Base-by-base conservation (phyloP, 1,140 invertebrate genomes). In the Pygmarrhopalites habei region DNA sequence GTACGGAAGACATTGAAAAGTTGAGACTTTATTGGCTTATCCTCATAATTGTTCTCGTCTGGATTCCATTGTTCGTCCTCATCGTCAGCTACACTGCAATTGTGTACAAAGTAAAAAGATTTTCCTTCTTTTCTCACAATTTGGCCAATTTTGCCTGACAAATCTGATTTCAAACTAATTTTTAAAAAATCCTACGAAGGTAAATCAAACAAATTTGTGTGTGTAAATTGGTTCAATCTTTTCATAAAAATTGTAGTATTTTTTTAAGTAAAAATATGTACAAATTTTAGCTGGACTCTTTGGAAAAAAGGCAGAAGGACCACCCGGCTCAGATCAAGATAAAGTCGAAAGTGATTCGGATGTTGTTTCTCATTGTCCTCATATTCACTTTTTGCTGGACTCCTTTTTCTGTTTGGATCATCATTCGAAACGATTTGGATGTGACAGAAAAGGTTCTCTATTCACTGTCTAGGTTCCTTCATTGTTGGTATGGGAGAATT, bases 11-110 rank as follows among this genome's bases (percentile, higher is more conserved):
- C 53, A 70, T 77, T 0, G 69, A 77, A 5, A 72, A 85, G 0
- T 73, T 85, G 14, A 79, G 81, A 17, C 80, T 84, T 23, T 89
- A 88, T 69, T 89, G 86, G 86, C 82, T 87, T 67, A 81, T 88
- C 19, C 78, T 88, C 0, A 77, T 86, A 10, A 79, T 81, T 1
- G 75, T 86, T 3, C 72, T 87, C 19, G 85, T 88, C 0, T 88
- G 86, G 85, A 70, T 86, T 21, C 86, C 87, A 0, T 72, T 88
- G 1, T 74, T 77, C 0, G 78, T 86, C 1, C 87, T 88, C 83
- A 74, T 82, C 1, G 72, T 87, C 30, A 84, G 82, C 68, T 86
- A 86, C 65, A 76, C 79, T 2, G 77, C 82, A 12, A 85, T 86
- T 60, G 82, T 86, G 58, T 74, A 80, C 44, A 85, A 85, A 75